These are phyloP conservation scores for Sanderia malayensis DNA, from an alignment of 30 jellyfish, hydroid and myxozoan genomes.

Conservation along the genomic window DNA sequence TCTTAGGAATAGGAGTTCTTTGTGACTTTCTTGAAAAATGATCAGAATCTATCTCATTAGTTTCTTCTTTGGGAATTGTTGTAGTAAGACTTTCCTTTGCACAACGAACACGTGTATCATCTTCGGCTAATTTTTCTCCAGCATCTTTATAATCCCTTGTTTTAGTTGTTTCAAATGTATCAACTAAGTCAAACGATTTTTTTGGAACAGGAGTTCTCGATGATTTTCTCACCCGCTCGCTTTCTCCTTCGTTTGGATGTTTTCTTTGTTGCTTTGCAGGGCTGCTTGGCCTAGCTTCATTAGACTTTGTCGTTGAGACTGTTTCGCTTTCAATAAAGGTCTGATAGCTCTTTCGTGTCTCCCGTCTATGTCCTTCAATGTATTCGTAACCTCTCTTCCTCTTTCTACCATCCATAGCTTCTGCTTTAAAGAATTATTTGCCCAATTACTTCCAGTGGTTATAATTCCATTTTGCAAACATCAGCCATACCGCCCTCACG, in stretches of 20 bases:
- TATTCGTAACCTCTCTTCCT: conserved; percentile 46
- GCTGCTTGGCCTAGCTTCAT: not conserved
- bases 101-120: not conserved
- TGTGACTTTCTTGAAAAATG: conserved; percentile 59
- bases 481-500: no score
- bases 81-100: not conserved
- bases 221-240: conserved; percentile 70
- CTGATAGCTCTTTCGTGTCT: conserved; percentile 90
- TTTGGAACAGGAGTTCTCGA: conserved; percentile 87
- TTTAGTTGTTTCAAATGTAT: conserved; percentile 4
- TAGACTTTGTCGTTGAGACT: not conserved
- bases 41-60: not conserved
- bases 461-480: no score
- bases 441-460: no score
- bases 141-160: conserved; percentile 20
- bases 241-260: not conserved
- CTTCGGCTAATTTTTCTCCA: not conserved
- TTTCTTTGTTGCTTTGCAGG: not conserved
- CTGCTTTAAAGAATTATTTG: no score
- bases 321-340: conserved; percentile 53
- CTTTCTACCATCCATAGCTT: no score
- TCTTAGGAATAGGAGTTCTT: conserved; percentile 67
- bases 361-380: conserved; percentile 92
- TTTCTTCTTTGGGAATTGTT: not conserved
- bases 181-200: conserved; percentile 60